Evolutionary conservation across 2,888 invertebrate genomes (phyloP), one percentile per base, ranked within the genome.

Genomic region (Yponomeuta sedellus): DNA sequence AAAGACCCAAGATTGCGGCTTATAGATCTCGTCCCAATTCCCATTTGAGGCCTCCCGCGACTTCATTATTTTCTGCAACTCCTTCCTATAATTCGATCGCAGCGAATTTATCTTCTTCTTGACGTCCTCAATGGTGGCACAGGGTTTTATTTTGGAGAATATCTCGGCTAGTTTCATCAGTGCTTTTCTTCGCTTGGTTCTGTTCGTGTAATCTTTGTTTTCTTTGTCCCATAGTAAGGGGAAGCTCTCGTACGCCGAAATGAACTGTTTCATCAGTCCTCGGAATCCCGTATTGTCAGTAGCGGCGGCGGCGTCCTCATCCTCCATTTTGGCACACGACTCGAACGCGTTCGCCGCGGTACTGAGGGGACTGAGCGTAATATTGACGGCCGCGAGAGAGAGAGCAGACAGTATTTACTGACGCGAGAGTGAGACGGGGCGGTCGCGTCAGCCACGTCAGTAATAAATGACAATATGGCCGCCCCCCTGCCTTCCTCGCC

Each of bases 381-480:
- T 52, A 52, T 16, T 52, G 44, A 52, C 44, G 44, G 44, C 16
- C 16, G 12, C 12, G 44, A 52, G 12, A 16, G 44, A 52, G 44
- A 52, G 16, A 12, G 44, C 44, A 16, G 16, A 52, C 44, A 52
- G 16, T 52, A 52, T 52, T 52, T 52, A 52, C 44, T 52, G 44
- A 52, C 44, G 44, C 44, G 44, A 6, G 16, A 52, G 16, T 3
- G 44, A 52, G 44, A 52, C 16, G 44, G 44, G 44, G 44, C 44
- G 44, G n/a, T n/a, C n/a, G n/a, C n/a, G n/a, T n/a, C n/a, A n/a
- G n/a, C 5, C 44, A 16, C 44, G 44, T 52, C 44, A 52, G 16
- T 52, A 52, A 52, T 52, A 16, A 52, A 52, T 52, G 44, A 52
- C 44, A 52, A 52, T 52, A 52, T 52, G 44, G 44, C 44, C 44